Conservation (phyloP, 2,797 vertebrate species). For the Falco berigora region DNA sequence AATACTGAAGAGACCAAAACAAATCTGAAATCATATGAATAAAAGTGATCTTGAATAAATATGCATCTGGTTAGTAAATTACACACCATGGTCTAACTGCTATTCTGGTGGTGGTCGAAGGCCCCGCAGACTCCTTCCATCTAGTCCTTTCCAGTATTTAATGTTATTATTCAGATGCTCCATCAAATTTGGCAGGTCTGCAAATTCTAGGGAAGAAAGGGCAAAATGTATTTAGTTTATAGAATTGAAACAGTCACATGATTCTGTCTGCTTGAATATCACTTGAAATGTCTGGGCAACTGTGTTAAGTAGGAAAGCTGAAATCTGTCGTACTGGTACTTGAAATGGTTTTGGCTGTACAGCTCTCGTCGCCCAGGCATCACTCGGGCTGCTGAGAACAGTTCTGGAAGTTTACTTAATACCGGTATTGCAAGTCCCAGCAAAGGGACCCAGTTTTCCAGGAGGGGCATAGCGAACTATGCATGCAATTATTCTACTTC, state of each 20-base stretch:
- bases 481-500: neutral
- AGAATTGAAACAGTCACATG: neutral
- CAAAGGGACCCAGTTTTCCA: neutral
- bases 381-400: neutral
- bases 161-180: slow-evolving; percentile 96
- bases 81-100: slow-evolving; percentile 25
- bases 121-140: slow-evolving; percentile 86
- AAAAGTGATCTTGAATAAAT: slow-evolving; percentile 30
- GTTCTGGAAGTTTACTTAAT: neutral
- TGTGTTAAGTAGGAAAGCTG: neutral
- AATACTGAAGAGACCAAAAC: slow-evolving; percentile 71
- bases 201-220: slow-evolving; percentile 80
- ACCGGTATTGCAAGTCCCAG: neutral
- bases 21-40: slow-evolving; percentile 50
- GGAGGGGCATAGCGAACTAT: neutral
- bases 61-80: slow-evolving; percentile 1
- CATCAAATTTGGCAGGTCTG: slow-evolving; percentile 94
- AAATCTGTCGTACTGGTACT: neutral
- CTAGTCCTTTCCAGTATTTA: slow-evolving; percentile 96
- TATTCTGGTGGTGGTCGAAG: slow-evolving; percentile 88
- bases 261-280: neutral
- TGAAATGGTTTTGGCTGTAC: neutral
- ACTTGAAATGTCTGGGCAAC: neutral
- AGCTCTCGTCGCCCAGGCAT: neutral
- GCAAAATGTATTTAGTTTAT: neutral